A percentile compares a stretch with the other conserved stretches of the same genome.
Conservation (phyloP, 2,888 invertebrate species). For the Exocentrus adspersus region DNA sequence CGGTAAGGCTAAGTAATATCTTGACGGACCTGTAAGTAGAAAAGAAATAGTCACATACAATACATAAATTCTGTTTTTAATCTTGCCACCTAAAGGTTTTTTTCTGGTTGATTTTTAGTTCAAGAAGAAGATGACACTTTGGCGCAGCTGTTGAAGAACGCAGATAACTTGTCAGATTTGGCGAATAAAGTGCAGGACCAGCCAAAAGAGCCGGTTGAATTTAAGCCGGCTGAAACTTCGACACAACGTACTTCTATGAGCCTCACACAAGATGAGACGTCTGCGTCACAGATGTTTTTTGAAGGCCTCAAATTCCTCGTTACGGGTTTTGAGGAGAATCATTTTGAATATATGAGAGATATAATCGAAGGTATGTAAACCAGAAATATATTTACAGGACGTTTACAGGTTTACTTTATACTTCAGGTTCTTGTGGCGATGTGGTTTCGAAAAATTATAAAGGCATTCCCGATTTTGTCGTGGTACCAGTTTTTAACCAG, state of each 20-base stretch:
- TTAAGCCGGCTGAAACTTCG: constrained; percentile 36
- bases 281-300: constrained; percentile 42
- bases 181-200: constrained; percentile 24
- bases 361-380: constrained; percentile 64
- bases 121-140: constrained; percentile 53
- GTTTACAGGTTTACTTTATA: too few relatives aligned
- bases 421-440: constrained; percentile 63
- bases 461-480: constrained; percentile 72
- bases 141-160: constrained; percentile 48
- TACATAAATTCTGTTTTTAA: too few relatives aligned
- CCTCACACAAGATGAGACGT: constrained; percentile 34
- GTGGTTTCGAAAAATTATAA: constrained; percentile 64
- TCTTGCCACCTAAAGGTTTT: too few relatives aligned
- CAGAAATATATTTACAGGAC: too few relatives aligned
- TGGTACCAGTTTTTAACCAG: constrained; percentile 70
- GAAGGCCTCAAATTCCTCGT: constrained; percentile 58
- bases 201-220: constrained; percentile 17
- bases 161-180: constrained; percentile 33
- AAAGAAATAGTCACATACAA: too few relatives aligned
- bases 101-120: constrained; percentile 23
- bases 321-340: constrained; percentile 63
- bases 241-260: constrained; percentile 38
- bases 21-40: too few relatives aligned
- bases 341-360: constrained; percentile 60
- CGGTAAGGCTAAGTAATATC: constrained; percentile 27